These are phyloP conservation scores for Apodemus sylvaticus DNA, from an alignment of 2,113 vertebrate genomes.

Conservation along the genomic window DNA sequence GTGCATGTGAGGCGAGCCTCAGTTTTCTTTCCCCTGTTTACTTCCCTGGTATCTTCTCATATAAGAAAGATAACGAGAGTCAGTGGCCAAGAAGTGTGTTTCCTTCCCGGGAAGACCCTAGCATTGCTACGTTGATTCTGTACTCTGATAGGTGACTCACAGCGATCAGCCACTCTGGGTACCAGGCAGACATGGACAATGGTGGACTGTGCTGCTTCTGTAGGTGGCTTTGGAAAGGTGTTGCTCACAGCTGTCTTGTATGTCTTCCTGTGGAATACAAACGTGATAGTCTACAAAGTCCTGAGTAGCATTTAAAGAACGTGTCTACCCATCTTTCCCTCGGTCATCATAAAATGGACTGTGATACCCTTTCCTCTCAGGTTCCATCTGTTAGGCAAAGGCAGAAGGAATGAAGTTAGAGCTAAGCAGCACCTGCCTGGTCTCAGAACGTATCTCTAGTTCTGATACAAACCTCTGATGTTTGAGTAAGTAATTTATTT, in stretches of 20 bases:
- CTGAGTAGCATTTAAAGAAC: neutral
- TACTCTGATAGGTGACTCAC: neutral
- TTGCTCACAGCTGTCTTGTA: neutral
- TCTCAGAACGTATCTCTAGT: neutral
- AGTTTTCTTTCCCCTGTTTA: too few species aligned
- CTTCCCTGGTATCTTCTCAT: neutral
- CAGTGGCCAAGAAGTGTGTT: too few species aligned
- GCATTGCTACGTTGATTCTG: neutral
- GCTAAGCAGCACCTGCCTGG: neutral
- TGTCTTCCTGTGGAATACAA: too few species aligned
- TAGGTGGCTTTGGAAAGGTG: neutral
- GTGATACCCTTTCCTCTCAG: neutral
- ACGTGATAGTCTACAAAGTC: neutral
- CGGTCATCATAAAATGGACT: neutral
- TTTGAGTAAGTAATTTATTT: neutral
- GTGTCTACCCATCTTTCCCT: neutral
- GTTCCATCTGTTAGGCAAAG: neutral
- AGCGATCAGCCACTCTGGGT: neutral
- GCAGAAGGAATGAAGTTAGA: neutral
- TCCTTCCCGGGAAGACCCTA: neutral
- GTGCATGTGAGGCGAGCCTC: accelerated
- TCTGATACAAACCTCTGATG: neutral
- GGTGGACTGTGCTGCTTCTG: too few species aligned
- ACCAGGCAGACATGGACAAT: neutral
- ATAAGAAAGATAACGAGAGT: accelerated